Base-by-base conservation (phyloP, 2,113 vertebrate species). In the Lonchura striata region DNA sequence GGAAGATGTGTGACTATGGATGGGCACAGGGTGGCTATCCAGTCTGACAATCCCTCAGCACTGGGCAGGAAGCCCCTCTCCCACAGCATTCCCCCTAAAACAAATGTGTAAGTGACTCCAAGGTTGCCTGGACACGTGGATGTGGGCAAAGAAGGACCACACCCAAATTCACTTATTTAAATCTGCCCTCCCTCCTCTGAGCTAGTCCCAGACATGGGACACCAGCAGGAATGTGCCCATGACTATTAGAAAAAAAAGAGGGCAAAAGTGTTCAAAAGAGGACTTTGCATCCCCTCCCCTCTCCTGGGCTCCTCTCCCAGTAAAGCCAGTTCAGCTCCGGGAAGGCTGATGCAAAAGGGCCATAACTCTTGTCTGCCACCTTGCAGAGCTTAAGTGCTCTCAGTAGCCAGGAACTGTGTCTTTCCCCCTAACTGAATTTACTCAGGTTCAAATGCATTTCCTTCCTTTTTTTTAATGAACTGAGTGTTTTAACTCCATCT, bases 81-180 rank as follows among this genome's bases (percentile, higher is more conserved):
- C 79, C 28, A 4, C 8, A 2, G 12, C n/a, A 25, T 7, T 9
- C 8, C 22, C 30, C 1, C 23, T 13, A 23, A 37, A 78, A 57
- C 2, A 37, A 60, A 23, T 0, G 0, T 2, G 66, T 21, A 64
- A 14, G 17, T 4, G 63, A 7, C 12, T 19, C 63, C 0, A 0
- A 11, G 65, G 57, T 47, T 31, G 42, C 44, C 44, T 0, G 0
- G 13, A 39, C 28, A 17, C 1, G 1, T 4, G 27, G 52, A 52
- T 4, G 4, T 7, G 41, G 23, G 28, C 23, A 60, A 81, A 46
- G 37, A 71, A 44, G 75, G 30, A 42, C 9, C 9, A 4, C 9
- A 1, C 23, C 4, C 31, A 39, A 80, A 70, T 15, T 33, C 44
- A 50, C 72, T 64, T 17, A n/a, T 52, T 70, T 61, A 24, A 81